Conservation (phyloP, 2,797 vertebrate species). For the Lithobates sylvaticus region DNA sequence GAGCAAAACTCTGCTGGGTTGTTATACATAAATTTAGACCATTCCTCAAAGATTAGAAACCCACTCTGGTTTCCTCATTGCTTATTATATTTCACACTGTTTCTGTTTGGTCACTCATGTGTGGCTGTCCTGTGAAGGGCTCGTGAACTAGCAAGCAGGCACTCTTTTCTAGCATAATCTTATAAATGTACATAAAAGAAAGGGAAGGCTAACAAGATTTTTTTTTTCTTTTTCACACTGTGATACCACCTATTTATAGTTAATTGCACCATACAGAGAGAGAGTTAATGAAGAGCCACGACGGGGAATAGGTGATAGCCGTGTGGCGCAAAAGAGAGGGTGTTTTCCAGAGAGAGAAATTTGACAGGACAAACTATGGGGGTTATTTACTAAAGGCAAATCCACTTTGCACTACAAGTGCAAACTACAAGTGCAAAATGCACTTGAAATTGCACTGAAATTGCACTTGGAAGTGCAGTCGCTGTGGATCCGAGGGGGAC, state of each 20-base stretch:
- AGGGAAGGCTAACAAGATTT: conserved; percentile 48
- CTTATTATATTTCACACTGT: conserved; percentile 67
- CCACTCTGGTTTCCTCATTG: conserved; percentile 67
- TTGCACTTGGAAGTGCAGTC: too few relatives aligned
- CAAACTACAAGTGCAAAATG: too few relatives aligned
- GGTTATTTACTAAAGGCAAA: too few relatives aligned
- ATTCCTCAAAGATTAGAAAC: conserved; percentile 77
- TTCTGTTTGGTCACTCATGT: conserved; percentile 78
- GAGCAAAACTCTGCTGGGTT: conserved; percentile 63
- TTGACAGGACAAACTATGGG: too few relatives aligned
- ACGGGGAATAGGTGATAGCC: too few relatives aligned
- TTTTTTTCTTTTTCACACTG: conserved; percentile 22
- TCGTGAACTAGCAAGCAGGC: conserved; percentile 66
- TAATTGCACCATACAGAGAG: conserved; percentile 44
- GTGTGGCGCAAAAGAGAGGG: background rate
- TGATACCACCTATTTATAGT: conserved; percentile 34
- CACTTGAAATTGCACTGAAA: too few relatives aligned
- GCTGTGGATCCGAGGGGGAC: too few relatives aligned
- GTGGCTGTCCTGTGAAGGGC: conserved; percentile 68
- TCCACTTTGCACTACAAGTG: too few relatives aligned
- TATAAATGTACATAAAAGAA: conserved; percentile 45
- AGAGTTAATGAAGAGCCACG: conserved; percentile 31
- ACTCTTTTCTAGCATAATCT: conserved; percentile 71
- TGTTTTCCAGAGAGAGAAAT: background rate
- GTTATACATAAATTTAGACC: conserved; percentile 69